These are phyloP conservation scores for Oncorhynchus gorbuscha DNA, from an alignment of 2,113 vertebrate species.

Conservation along the genomic window DNA sequence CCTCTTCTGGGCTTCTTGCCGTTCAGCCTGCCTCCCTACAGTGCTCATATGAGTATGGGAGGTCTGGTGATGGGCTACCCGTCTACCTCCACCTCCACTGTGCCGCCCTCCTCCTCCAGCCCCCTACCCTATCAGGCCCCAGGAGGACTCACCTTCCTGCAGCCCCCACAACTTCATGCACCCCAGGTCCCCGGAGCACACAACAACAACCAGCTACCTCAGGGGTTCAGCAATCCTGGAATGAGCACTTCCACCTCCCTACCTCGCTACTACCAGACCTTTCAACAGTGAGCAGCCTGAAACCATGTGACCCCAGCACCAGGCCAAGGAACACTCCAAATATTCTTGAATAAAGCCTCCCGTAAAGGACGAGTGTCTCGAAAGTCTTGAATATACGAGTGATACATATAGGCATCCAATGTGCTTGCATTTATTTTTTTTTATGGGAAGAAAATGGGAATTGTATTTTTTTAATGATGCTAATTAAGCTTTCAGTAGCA, in stretches of 20 bases:
- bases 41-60: conserved; percentile 83
- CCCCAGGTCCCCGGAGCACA: conserved; percentile 59
- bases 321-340: neutral
- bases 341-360: neutral
- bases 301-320: neutral
- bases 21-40: conserved; percentile 88
- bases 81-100: conserved; percentile 57
- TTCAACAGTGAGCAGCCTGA: conserved; percentile 77
- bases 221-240: conserved; percentile 85
- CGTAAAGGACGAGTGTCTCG: neutral
- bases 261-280: conserved; percentile 97
- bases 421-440: neutral
- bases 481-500: conserved; percentile 44
- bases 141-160: conserved; percentile 78
- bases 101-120: conserved; percentile 49
- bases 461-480: conserved; percentile 8
- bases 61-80: conserved; percentile 91
- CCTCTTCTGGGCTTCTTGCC: conserved; percentile 93
- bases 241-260: conserved; percentile 87
- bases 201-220: conserved; percentile 80
- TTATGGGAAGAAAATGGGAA: conserved; percentile 29
- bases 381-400: neutral
- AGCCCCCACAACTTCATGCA: conserved; percentile 62
- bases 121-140: conserved; percentile 82
- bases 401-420: conserved; percentile 9